Percentiles rank a stretch among this genome's conserved stretches.
These are phyloP conservation scores for Musca domestica DNA, from an alignment of 1,140 invertebrate genomes.

Conservation along the genomic window DNA sequence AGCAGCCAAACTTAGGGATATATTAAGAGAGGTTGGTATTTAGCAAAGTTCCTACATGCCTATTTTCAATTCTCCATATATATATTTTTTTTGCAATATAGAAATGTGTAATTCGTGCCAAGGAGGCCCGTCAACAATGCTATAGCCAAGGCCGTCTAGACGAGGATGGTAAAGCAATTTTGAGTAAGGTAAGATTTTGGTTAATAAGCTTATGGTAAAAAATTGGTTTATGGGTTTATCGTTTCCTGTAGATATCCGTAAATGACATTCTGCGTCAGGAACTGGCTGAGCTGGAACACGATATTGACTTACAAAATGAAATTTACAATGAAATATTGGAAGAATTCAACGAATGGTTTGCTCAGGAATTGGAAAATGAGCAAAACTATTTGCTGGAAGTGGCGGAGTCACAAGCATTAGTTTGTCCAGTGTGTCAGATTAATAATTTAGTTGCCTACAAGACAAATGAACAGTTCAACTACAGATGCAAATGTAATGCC, in stretches of 20 bases:
- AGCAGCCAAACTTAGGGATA: slow-evolving; percentile 38
- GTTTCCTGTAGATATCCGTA: neutral
- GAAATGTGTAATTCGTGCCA: slow-evolving; percentile 26
- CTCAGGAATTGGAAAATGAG: slow-evolving; percentile 38
- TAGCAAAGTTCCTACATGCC: too few species aligned
- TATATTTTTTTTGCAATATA: neutral
- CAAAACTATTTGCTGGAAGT: slow-evolving; percentile 34
- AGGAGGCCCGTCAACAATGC: slow-evolving; percentile 10
- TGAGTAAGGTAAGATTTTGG: too few species aligned
- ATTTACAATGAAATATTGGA: slow-evolving; percentile 38
- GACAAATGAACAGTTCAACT: neutral
- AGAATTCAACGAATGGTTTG: slow-evolving; percentile 47
- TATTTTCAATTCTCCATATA: neutral
- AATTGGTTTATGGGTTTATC: neutral
- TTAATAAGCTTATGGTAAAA: neutral
- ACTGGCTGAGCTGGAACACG: slow-evolving; percentile 38
- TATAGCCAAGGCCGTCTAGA: neutral
- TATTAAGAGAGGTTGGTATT: slow-evolving; percentile 37
- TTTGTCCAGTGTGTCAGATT: slow-evolving; percentile 43
- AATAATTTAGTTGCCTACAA: slow-evolving; percentile 22
- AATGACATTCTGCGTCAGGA: slow-evolving; percentile 38
- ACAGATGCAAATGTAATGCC: slow-evolving; percentile 21
- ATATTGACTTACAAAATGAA: slow-evolving; percentile 40
- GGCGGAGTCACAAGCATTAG: slow-evolving; percentile 25
- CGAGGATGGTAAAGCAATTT: too few species aligned